Percentiles rank a stretch among this genome's conserved stretches.
Conservation (phyloP, 2,888 invertebrate species). For the Xestoiulus laeticollis region DNA sequence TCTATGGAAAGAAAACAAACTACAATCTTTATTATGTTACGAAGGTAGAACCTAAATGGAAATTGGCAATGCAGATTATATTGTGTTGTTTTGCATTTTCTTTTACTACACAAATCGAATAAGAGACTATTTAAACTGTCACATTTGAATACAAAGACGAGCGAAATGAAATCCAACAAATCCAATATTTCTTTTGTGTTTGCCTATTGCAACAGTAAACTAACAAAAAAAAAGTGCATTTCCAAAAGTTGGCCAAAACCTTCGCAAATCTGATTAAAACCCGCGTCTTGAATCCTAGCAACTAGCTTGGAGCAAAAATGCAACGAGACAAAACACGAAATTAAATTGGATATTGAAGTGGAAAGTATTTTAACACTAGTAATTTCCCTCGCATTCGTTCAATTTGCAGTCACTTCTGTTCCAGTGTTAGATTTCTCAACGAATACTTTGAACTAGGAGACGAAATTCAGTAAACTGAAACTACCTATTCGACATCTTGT, state of each 20-base stretch:
- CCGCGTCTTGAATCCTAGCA: background rate
- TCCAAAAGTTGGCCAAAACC: background rate
- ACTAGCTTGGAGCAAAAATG: background rate
- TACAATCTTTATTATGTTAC: background rate
- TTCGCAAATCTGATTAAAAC: background rate
- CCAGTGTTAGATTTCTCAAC: background rate
- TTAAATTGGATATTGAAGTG: conserved; percentile 23
- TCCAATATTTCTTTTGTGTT: conserved; percentile 5
- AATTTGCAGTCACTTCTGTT: background rate
- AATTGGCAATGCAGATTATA: conserved; percentile 23
- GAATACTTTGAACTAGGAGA: background rate
- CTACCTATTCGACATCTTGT: background rate
- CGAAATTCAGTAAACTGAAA: background rate
- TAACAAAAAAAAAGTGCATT: background rate
- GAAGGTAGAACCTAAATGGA: background rate
- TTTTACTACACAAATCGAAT: background rate
- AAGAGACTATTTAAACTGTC: conserved; percentile 23
- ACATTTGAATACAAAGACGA: background rate
- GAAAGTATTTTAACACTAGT: conserved; percentile 17
- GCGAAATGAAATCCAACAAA: background rate
- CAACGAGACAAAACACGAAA: background rate
- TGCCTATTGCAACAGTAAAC: background rate
- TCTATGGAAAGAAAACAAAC: background rate
- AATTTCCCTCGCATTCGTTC: background rate
- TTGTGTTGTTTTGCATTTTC: background rate